Base-by-base conservation (phyloP, 2,113 vertebrate species). In the Scomber japonicus region DNA sequence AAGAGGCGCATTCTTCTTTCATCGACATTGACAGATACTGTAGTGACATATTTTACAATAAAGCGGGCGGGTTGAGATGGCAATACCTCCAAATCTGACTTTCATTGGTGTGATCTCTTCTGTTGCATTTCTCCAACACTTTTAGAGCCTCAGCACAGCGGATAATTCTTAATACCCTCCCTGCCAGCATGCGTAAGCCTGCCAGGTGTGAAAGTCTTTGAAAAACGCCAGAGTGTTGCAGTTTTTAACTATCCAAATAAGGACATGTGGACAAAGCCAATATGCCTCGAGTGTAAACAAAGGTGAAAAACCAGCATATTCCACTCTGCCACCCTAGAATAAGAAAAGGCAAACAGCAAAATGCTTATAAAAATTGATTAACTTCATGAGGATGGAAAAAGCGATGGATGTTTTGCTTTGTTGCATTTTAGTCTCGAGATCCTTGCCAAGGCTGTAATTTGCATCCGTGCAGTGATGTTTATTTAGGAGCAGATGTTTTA, bases 331-430 rank as follows among this genome's bases (percentile, higher is more conserved):
- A 72, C 82, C 74, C 19, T 82, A 21, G n/a, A 67, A 75, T 61
- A 70, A 83, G 57, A 89, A 79, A 87, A 80, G 70, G 79, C 79
- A 78, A 89, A 84, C 71, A 86, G 73, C 77, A 83, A 89, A 61
- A 72, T 9, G 6, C 79, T 85, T 51, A 31, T 91, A 91, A 93
- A 92, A 92, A 90, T 83, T 35, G 77, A 93, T 92, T 31, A 81
- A 89, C 80, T 85, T 87, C 80, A 64, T 63, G 16, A 78, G 75
- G 46, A 53, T 72, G 88, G 86, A 92, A 94, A 94, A 92, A 79
- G 78, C 89, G 90, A 89, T 78, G 72, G 83, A 70, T 73, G 79
- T 69, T 72, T 75, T 6, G 16, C 79, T 84, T 84, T 54, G 16
- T 82, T 87, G 82, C 76, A 21, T 78, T 87, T 80, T 27, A 15